Conservation (phyloP, 2,797 vertebrate species). For the Crossoptilon crossoptilon region DNA sequence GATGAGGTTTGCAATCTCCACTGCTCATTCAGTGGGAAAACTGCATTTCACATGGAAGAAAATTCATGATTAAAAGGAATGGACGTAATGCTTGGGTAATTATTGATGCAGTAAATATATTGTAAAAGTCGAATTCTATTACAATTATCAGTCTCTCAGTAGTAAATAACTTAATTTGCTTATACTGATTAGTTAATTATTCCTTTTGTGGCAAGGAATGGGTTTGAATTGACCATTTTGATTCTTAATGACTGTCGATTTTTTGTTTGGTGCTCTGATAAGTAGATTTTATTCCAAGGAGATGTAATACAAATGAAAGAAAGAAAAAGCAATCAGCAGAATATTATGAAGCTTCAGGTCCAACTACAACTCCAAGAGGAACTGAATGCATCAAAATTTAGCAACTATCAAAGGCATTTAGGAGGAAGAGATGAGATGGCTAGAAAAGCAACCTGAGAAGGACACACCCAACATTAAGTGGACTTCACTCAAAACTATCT, state of each 20-base stretch:
- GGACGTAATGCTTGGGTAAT: not conserved
- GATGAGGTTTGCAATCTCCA: not conserved
- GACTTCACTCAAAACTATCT: not conserved
- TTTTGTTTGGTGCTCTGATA: not conserved
- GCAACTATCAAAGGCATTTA: not conserved
- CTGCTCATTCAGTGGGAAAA: not conserved
- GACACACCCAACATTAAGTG: not conserved
- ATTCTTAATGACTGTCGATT: not conserved
- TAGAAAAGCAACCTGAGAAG: too few relatives aligned
- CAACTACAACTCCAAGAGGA: not conserved
- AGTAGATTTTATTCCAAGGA: not conserved
- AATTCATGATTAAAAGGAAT: not conserved
- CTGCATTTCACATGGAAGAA: not conserved
- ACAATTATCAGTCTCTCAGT: not conserved
- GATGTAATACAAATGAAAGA: not conserved
- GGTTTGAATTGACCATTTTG: not conserved
- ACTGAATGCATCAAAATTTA: not conserved
- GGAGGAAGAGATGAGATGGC: not conserved
- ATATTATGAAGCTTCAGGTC: not conserved
- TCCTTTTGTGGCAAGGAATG: not conserved
- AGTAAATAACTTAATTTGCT: not conserved
- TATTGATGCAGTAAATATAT: not conserved
- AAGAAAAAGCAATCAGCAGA: not conserved
- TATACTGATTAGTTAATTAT: not conserved
- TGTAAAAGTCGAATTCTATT: not conserved